These are phyloP conservation scores for Geophilus truncorum DNA, from an alignment of 2,888 invertebrate genomes.

Conservation along the genomic window DNA sequence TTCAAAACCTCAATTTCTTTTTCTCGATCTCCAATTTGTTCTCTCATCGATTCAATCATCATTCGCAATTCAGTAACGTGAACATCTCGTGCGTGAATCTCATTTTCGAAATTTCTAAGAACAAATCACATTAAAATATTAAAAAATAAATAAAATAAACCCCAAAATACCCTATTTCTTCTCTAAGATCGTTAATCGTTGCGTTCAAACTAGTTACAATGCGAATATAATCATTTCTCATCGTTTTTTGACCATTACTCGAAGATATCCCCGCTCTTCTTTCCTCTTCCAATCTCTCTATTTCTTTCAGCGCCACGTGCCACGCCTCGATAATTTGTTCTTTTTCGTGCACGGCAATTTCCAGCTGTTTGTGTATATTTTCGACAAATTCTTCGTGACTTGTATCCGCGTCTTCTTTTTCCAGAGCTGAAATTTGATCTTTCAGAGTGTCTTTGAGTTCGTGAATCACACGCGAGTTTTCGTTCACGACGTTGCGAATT, in stretches of 20 bases:
- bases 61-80: not conserved
- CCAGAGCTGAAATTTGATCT: not conserved
- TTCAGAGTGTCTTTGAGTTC: not conserved
- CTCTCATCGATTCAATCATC: not conserved
- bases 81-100: not conserved
- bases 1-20: not conserved
- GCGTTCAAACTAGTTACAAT: not conserved
- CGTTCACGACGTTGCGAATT: not conserved
- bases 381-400: too few relatives aligned
- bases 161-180: not conserved
- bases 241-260: not conserved
- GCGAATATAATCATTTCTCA: not conserved
- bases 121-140: not conserved
- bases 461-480: not conserved
- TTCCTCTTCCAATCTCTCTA: conserved; percentile 6
- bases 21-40: not conserved
- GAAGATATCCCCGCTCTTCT: too few relatives aligned
- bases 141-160: not conserved
- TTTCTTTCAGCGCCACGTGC: not conserved
- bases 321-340: not conserved
- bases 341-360: too few relatives aligned
- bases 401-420: too few relatives aligned
- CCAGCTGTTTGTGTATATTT: too few relatives aligned
- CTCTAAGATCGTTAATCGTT: not conserved
- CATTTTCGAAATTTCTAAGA: not conserved